phyloP scores from a whole-genome alignment of 2,888 invertebrate species.

The Parnassius orleans region DNA sequence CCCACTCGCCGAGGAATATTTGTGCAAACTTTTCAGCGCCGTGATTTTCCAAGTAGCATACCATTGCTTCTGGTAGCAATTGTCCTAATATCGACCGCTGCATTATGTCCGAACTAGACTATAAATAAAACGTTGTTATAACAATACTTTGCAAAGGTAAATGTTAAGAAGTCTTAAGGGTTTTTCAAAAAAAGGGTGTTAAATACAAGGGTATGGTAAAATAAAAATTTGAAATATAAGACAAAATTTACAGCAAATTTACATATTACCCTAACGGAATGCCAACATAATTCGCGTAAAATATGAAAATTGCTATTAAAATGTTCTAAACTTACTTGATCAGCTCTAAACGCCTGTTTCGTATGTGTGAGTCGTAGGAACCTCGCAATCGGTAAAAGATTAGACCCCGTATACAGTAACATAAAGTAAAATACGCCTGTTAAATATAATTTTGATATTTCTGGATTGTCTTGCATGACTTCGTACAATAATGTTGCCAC shows the following conservation, averaged over 20 bases:
- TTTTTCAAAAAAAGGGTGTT: too few species aligned
- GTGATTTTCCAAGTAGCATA: slow-evolving; percentile 98
- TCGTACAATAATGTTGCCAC: slow-evolving; percentile 94
- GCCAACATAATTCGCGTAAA: too few species aligned
- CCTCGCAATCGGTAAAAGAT: slow-evolving; percentile 96
- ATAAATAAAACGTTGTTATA: slow-evolving; percentile 19
- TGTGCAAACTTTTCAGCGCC: slow-evolving; percentile 99
- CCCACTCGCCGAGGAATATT: slow-evolving; percentile 98
- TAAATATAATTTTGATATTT: slow-evolving; percentile 95
- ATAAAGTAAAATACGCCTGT: slow-evolving; percentile 99
- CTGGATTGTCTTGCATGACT: slow-evolving; percentile 97
- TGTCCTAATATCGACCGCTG: slow-evolving; percentile 95
- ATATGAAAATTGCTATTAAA: too few species aligned
- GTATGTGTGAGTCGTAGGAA: slow-evolving; percentile 97
- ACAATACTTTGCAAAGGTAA: too few species aligned
- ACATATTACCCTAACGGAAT: too few species aligned
- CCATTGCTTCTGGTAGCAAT: slow-evolving; percentile 98
- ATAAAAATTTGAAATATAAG: too few species aligned
- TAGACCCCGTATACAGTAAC: slow-evolving; percentile 99
- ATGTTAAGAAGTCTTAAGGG: too few species aligned
- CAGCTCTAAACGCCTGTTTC: slow-evolving; percentile 96
- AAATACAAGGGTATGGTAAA: too few species aligned
- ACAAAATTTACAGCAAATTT: too few species aligned
- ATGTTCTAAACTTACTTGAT: slow-evolving; percentile 83
- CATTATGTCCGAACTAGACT: slow-evolving; percentile 89